Base-by-base conservation (phyloP, 2,888 invertebrate genomes). In the Crioceris asparagi region DNA sequence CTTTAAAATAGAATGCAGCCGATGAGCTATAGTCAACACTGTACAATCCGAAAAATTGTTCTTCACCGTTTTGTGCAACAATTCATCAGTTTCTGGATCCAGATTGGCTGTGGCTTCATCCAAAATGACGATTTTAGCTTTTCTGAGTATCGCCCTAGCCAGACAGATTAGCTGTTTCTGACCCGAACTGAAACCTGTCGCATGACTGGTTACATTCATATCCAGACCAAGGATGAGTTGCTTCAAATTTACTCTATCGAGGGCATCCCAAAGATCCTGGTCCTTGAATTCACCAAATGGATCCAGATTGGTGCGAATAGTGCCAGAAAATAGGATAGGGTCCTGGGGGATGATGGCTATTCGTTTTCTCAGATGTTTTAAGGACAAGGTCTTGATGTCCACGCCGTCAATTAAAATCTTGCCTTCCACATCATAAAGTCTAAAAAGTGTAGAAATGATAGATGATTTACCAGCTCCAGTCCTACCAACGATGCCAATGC, bases 341-440 rank as follows among this genome's bases (percentile, higher is more conserved):
- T 86, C 85, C 61, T 87, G 86, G 0, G 87, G 86, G 38, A 87
- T 87, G 53, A 87, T 85, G 7, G 86, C 83, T 42, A 87, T 71
- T 53, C 75, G 76, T 23, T 77, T 75, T 38, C 86, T 73, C 12
- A 86, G 69, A 56, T 80, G 74, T 50, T 79, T 77, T n/a, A 86
- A 65, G 0, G 84, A 83, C 39, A 93, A 60, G 1, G 64, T 61
- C 0, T 70, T 70, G 0, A 79, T 83, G 52, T 83, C 76, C 2
- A 81, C 68, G 0, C 71, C 78, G 61, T 96, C 94, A 47, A 94
- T 85, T 39, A 72, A 58, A 25, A 96, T 79, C 17, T 71, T 66
- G 0, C 94, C 94, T 75, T 76, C 46, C 75, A 56, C 70, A 42
- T 79, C 80, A 4, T 84, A 79, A 43, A 94, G 59, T 35, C 92